Percentiles rank a stretch among this genome's conserved stretches.
phyloP scores from a whole-genome alignment of 2,113 vertebrate genomes.

The Uropsilus gracilis region DNA sequence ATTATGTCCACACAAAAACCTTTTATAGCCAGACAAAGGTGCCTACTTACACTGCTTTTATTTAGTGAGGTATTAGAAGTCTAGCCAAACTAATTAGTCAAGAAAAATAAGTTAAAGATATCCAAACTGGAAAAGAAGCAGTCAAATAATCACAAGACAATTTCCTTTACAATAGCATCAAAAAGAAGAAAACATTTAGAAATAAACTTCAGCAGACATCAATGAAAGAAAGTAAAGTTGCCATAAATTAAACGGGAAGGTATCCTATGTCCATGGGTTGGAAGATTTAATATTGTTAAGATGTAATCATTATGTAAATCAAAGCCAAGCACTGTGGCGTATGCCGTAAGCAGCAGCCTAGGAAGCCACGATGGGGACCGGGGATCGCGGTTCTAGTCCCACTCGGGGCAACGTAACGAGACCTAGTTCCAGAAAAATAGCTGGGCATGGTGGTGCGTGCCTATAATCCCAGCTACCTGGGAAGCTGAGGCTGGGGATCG shows the following conservation, averaged over 20 bases:
- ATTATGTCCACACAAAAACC: background rate
- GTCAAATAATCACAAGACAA: background rate
- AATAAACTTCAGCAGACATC: background rate
- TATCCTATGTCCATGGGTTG: background rate
- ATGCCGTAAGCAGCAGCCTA: too few relatives aligned
- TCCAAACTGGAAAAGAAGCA: background rate
- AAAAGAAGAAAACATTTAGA: conserved; percentile 19
- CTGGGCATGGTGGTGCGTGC: too few relatives aligned
- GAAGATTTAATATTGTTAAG: background rate
- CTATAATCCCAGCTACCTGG: too few relatives aligned
- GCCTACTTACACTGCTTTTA: background rate
- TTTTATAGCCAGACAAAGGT: background rate
- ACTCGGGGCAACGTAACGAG: too few relatives aligned
- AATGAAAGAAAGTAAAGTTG: background rate
- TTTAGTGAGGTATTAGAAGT: background rate
- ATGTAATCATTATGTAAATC: too few relatives aligned
- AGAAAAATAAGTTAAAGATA: background rate
- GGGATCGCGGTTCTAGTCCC: too few relatives aligned
- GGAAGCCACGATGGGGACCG: too few relatives aligned
- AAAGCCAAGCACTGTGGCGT: too few relatives aligned
- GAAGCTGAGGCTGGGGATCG: too few relatives aligned
- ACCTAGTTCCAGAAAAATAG: too few relatives aligned
- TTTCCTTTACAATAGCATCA: background rate
- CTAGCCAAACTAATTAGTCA: background rate
- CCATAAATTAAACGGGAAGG: background rate